These are phyloP conservation scores for Anoplolepis gracilipes DNA, from an alignment of 1,140 invertebrate genomes.

Conservation along the genomic window DNA sequence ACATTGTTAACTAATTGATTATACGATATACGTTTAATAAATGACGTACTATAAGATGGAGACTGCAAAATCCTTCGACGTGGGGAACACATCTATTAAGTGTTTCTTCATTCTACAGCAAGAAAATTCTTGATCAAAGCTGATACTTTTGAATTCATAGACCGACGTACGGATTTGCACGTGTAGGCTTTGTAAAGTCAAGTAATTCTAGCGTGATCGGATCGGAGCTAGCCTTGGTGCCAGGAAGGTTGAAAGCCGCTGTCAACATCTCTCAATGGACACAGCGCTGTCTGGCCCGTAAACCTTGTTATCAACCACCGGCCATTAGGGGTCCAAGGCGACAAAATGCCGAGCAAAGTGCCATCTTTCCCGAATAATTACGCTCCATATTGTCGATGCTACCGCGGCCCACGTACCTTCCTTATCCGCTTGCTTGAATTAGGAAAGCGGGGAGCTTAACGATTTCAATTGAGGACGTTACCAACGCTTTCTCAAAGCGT, in stretches of 20 bases:
- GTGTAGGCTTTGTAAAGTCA: conserved; percentile 59
- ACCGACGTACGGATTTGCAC: conserved; percentile 51
- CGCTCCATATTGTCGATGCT: conserved; percentile 80
- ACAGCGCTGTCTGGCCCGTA: conserved; percentile 81
- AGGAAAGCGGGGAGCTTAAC: conserved; percentile 68
- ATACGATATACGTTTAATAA: not conserved
- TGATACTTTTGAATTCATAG: conserved; percentile 49
- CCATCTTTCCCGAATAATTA: conserved; percentile 86
- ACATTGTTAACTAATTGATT: not conserved
- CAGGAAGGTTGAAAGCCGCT: conserved; percentile 85
- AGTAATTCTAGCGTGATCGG: conserved; percentile 68
- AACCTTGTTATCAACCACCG: conserved; percentile 86
- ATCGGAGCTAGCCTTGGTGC: conserved; percentile 69
- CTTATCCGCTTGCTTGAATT: conserved; percentile 77
- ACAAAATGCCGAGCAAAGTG: conserved; percentile 85
- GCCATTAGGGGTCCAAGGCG: conserved; percentile 86
- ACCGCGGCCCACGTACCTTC: conserved; percentile 80
- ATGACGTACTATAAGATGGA: too few relatives aligned
- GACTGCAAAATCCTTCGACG: not conserved
- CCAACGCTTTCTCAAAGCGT: conserved; percentile 60
- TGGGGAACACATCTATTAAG: not conserved
- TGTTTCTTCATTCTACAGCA: not conserved
- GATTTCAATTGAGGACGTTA: conserved; percentile 68
- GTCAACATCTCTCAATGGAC: conserved; percentile 86
- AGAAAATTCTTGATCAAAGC: conserved; percentile 21